Conservation (phyloP, 1,140 invertebrate species). For the Wasmannia auropunctata region DNA sequence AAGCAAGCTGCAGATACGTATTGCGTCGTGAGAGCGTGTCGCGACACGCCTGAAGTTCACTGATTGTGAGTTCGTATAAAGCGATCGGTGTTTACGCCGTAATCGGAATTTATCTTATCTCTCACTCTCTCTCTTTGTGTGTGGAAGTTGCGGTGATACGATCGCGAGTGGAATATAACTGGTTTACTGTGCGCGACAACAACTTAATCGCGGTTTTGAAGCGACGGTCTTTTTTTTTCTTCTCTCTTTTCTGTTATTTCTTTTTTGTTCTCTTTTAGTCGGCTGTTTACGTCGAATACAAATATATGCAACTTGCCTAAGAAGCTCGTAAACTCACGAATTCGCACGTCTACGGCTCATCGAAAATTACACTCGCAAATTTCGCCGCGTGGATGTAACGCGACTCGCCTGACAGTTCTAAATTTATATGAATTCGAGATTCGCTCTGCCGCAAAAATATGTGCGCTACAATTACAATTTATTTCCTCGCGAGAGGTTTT, state of each 20-base stretch:
- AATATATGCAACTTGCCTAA: conserved; percentile 26
- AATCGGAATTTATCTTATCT: conserved; percentile 3
- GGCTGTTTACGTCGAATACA: conserved; percentile 7
- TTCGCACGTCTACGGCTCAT: neutral
- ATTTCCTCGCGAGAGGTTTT: neutral
- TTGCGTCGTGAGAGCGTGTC: neutral
- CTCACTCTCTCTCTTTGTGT: no score
- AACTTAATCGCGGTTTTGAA: conserved; percentile 27
- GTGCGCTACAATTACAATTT: neutral
- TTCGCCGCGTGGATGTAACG: neutral
- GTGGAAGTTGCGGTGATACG: conserved; percentile 15
- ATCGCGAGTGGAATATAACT: neutral
- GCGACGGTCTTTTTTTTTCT: neutral
- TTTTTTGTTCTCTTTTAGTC: no score
- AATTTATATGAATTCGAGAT: conserved; percentile 20
- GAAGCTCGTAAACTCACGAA: neutral
- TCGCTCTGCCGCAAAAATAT: neutral
- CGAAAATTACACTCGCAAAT: neutral
- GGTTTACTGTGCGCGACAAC: neutral
- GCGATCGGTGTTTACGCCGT: neutral
- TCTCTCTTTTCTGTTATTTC: no score
- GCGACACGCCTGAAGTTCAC: neutral
- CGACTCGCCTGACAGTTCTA: neutral
- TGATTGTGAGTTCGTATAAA: conserved; percentile 21
- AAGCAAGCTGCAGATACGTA: neutral